Evolutionary conservation across 2,888 invertebrate species (phyloP), one percentile per base, ranked within the genome.

Genomic region (Parasteatoda lunata): DNA sequence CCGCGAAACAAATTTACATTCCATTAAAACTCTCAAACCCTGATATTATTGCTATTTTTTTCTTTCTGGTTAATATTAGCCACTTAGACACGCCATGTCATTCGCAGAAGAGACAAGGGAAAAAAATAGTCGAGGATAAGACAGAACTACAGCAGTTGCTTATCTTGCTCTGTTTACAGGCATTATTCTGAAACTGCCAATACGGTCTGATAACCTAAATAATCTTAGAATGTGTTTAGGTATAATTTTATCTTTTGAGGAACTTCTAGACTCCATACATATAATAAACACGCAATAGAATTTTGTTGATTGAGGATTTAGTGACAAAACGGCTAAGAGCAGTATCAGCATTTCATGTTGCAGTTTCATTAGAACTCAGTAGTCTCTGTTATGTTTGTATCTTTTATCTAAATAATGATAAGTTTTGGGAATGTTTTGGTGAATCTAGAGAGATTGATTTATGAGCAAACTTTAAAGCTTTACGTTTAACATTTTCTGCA

Each of bases 191-290:
- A 68, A 75, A 78, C 77, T 78, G 59, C 70, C 52, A 47, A 48
- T 45, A 13, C 59, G 59, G 45, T 64, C 69, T n/a, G 84, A 84
- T 84, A 84, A 84, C 84, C 84, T 64, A 72, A 73, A 84, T 84
- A 84, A 15, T 5, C 51, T 5, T 30, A 65, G 78, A 75, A 84
- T 79, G 73, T 49, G 73, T 77, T 72, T 71, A 66, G 77, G 45
- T 48, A 65, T 6, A 45, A 3, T 72, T 66, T 78, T 78, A 78
- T 84, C 78, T 68, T 30, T 9, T 6, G 64, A 59, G 59, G 66
- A 75, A 30, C 51, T 30, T 30, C 30, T 2, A 30, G 30, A 30
- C 30, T 30, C 30, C 2, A 30, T 30, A 30, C 30, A 30, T 30
- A 30, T 30, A 30, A 30, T 30, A 30, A 30, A 30, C 30, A 30